Evolutionary conservation across 2,113 vertebrate species (phyloP), one percentile per base, ranked within the genome.

Genomic region (Amazona guildingii): DNA sequence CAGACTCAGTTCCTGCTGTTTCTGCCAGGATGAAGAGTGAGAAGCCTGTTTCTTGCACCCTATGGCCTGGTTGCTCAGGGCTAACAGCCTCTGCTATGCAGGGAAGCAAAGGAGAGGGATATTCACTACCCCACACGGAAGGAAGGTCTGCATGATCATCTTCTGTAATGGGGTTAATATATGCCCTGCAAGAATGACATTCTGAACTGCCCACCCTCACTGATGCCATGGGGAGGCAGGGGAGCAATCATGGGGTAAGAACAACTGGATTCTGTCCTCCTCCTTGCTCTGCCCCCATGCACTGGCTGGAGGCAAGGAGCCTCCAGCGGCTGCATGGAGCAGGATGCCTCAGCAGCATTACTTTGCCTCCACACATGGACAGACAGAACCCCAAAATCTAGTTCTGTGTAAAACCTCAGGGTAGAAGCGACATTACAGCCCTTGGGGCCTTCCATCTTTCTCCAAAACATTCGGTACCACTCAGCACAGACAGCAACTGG

Each of bases 201-300:
- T 21, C 9, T 35, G 57, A 59, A 2, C 72, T 16, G 44, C 44
- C 57, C 76, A 82, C 37, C 62, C 48, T 24, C 29, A 9, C 67
- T 6, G 24, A 20, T 4, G 4, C 54, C 39, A 5, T 0, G 7
- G 62, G 43, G 16, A 67, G 17, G 33, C 3, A 2, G 3, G 14
- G 31, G 13, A 46, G 44, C 0, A 3, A 29, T 16, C 43, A 11
- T 2, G 16, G 14, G 2, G 11, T 16, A 44, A 49, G 8, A 78
- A 54, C 25, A 57, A 27, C 20, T 2, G 17, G 2, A 25, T 44
- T 61, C 61, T 62, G 39, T 3, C 23, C 61, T 54, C 23, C 37
- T 70, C 5, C 74, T 78, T 72, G 13, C 51, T 69, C 82, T 69
- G 63, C 29, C 33, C 52, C 13, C 17, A 1, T 1, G 23, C 35